Base-by-base conservation (phyloP, 2,888 invertebrate genomes). In the Microctonus hyperodae region DNA sequence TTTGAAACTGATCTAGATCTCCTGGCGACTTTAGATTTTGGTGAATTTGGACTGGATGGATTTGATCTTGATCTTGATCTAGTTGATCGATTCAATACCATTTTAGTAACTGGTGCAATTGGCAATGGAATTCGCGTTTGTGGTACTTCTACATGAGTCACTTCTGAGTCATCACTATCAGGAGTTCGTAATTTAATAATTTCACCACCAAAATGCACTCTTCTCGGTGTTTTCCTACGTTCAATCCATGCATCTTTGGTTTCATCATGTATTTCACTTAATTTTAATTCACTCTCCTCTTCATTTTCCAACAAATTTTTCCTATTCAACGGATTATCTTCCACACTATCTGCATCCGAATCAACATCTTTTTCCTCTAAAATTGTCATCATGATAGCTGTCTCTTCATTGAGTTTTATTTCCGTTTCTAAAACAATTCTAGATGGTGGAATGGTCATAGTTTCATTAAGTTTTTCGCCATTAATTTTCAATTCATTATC, bases 141-240 rank as follows among this genome's bases (percentile, higher is more conserved):
- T 10, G 73, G 68, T 1, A 72, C 58, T 9, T 70, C 69, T 40
- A 64, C 70, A 2, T 72, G 74, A 3, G 67, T 20, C 75, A 73
- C 16, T 69, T 88, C 86, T 31, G 89, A 85, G 63, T 90, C 90
- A 78, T 94, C 94, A 81, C 93, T 93, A 74, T 94, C 94, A 0
- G 94, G 94, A 13, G 94, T 94, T 70, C 94, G 86, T 83, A 94
- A 88, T 86, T 94, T 94, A 3, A 94, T 91, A 71, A 92, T 88
- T 84, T 94, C 94, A n/a, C 94, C 94, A 4, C 94, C 94, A 74
- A 94, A 94, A 58, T 92, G 90, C 9, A 94, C 94, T 76, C 92
- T 88, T 79, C 93, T 75, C 0, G 90, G 88, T 0, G 89, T 89
- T 72, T 88, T 86, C 23, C 90, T 86, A 35, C 83, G 83, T 20